Evolutionary conservation across 2,113 vertebrate species (phyloP), one percentile per base, ranked within the genome.

Genomic region (Sigmodon hispidus): DNA sequence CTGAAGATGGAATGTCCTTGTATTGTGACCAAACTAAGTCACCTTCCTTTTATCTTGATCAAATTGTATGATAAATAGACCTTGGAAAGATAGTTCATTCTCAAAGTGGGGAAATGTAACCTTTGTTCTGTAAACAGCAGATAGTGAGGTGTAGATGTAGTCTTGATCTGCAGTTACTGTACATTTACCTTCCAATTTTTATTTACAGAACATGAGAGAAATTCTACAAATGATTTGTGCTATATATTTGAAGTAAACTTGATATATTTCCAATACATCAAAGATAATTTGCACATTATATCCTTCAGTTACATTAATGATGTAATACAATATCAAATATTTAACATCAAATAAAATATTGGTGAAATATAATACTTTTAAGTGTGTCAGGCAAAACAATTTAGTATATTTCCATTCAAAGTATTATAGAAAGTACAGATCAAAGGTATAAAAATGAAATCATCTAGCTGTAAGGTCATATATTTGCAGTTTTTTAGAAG

Each of bases 1-100:
- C 87, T 94, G 43, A 97, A 98, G 97, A 97, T 92, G 55, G 96
- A 57, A 63, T 85, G 59, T 86, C 55, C 76, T 89, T 94, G 75
- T 29, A 91, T 96, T 96, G 70, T 96, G 65, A 96, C 69, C 48
- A 90, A 95, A 94, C 55, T 83, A 96, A 96, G 55, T 93, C 87
- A 92, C 15, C 59, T 96, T 96, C 21, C 43, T 92, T 97, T 97
- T 77, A 93, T 89, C 72, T 93, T 94, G 55, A 96, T 77, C 55
- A 94, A 83, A 88, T 81, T 12, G 34, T 70, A 13, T 83, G 48
- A 92, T 67, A 85, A 94, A 75, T 50, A 93, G 34, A 92, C 21
- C 34, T 76, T 83, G 29, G 63, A 50, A 91, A 94, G 90, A 67
- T 34, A 4, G 63, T 87, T 80, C 22, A 55, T 63, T 92, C 50